phyloP scores from a whole-genome alignment of 2,888 invertebrate genomes.

The Drosophila borborema region DNA sequence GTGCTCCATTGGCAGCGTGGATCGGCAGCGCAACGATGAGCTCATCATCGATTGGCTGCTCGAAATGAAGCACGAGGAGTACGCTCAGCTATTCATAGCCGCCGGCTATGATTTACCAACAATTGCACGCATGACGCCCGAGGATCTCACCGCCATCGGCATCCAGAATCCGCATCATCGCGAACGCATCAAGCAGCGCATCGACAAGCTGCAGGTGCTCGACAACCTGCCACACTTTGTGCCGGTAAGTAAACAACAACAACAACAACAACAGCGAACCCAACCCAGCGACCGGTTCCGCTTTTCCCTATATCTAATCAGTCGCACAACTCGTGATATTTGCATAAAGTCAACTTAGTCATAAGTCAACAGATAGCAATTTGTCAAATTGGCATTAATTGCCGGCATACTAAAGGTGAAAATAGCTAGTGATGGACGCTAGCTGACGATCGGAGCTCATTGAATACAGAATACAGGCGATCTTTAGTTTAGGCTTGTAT shows the following conservation, averaged over 20 bases:
- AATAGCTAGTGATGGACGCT: constrained; percentile 6
- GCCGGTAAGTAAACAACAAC: constrained; percentile 88
- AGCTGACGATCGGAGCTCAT: background rate
- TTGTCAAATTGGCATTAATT: constrained; percentile 78
- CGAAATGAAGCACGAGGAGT: constrained; percentile 97
- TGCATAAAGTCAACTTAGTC: constrained; percentile 52
- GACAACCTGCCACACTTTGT: constrained; percentile 98
- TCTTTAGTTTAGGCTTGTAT: background rate
- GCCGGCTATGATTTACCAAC: constrained; percentile 99
- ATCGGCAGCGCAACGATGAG: constrained; percentile 93
- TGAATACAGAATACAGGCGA: background rate
- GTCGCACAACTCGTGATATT: constrained; percentile 59
- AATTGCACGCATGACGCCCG: constrained; percentile 99
- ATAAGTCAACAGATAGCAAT: constrained; percentile 44
- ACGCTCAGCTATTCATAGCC: constrained; percentile 95
- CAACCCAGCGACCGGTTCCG: constrained; percentile 22
- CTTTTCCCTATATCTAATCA: constrained; percentile 59
- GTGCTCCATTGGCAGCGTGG: constrained; percentile 91
- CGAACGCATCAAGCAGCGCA: constrained; percentile 97
- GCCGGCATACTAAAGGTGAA: constrained; percentile 34
- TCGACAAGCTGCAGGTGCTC: constrained; percentile 96
- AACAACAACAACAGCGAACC: no score
- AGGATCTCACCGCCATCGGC: constrained; percentile 94
- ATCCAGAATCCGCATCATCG: constrained; percentile 99
- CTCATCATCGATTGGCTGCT: constrained; percentile 97